A percentile compares a stretch with the other conserved stretches of the same genome.
These are phyloP conservation scores for Tetramorium bicarinatum DNA, from an alignment of 2,888 invertebrate genomes.

Conservation along the genomic window DNA sequence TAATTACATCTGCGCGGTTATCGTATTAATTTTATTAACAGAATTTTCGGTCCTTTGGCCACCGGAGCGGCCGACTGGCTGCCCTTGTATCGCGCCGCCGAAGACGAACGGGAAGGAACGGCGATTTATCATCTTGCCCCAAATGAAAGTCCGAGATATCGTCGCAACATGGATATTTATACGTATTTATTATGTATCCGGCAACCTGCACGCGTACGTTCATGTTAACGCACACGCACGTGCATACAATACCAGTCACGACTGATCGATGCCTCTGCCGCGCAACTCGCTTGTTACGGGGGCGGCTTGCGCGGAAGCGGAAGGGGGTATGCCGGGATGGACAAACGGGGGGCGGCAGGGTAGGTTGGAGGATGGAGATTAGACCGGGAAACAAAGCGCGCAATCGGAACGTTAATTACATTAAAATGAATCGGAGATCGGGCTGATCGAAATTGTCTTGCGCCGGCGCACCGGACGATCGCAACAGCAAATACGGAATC, in stretches of 20 bases:
- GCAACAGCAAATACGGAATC: conserved; percentile 34
- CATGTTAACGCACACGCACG: conserved; percentile 62
- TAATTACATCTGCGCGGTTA: conserved; percentile 38
- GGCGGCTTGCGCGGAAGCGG: conserved; percentile 54
- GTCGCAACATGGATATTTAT: conserved; percentile 14
- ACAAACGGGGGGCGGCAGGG: conserved; percentile 55
- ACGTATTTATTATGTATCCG: conserved; percentile 38
- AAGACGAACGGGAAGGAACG: not conserved
- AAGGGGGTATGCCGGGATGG: conserved; percentile 54
- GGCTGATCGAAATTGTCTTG: conserved; percentile 80
- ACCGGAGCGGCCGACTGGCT: not conserved
- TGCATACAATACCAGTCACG: conserved; percentile 71
- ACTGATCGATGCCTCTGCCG: conserved; percentile 80
- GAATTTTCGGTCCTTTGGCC: conserved; percentile 16
- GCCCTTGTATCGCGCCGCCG: not conserved
- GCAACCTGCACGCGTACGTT: conserved; percentile 17
- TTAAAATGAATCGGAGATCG: conserved; percentile 86
- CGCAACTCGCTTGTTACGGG: conserved; percentile 71
- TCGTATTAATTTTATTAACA: conserved; percentile 43
- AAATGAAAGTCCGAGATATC: conserved; percentile 35
- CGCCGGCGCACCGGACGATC: conserved; percentile 69
- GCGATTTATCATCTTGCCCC: not conserved
- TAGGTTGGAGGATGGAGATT: conserved; percentile 57
- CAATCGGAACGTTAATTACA: conserved; percentile 86
- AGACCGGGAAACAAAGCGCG: conserved; percentile 84